A percentile compares a stretch with the other conserved stretches of the same genome.
These are phyloP conservation scores for Trinectes maculatus DNA, from an alignment of 2,113 vertebrate species.

Conservation along the genomic window DNA sequence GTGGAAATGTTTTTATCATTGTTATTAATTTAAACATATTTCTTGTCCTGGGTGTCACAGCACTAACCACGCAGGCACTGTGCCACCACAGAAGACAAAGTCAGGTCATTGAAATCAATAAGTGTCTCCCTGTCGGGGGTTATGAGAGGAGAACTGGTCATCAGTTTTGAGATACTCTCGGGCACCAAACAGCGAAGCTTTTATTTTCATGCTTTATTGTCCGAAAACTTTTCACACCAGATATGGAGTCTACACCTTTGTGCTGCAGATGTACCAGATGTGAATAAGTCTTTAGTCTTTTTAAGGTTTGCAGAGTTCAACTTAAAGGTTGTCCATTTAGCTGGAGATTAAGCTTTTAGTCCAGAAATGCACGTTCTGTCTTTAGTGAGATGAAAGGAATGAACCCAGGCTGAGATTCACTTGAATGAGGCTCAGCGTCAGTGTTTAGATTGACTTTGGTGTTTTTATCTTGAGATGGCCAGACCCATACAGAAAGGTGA, in stretches of 20 bases:
- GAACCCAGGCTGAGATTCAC: slow-evolving; percentile 51
- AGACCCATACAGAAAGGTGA: slow-evolving; percentile 43
- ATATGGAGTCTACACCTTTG: slow-evolving; percentile 1
- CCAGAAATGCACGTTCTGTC: slow-evolving; percentile 34
- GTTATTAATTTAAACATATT: too few species aligned
- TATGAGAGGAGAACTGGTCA: slow-evolving; percentile 40
- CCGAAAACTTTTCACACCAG: not conserved
- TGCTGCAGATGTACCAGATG: slow-evolving; percentile 14
- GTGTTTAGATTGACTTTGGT: slow-evolving; percentile 63
- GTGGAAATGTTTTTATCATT: not conserved
- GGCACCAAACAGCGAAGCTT: slow-evolving; percentile 8
- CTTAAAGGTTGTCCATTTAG: slow-evolving; percentile 42
- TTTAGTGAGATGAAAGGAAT: slow-evolving; percentile 45
- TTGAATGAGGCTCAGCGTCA: slow-evolving; percentile 61
- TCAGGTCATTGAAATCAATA: slow-evolving; percentile 56
- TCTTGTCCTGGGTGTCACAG: slow-evolving; percentile 7
- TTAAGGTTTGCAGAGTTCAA: slow-evolving; percentile 45
- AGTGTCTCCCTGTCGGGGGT: slow-evolving; percentile 38
- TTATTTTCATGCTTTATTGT: too few species aligned
- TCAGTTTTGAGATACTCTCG: slow-evolving; percentile 25
- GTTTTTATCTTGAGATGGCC: slow-evolving; percentile 64
- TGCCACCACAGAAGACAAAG: slow-evolving; percentile 40
- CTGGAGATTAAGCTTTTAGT: slow-evolving; percentile 63
- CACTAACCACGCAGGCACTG: slow-evolving; percentile 41
- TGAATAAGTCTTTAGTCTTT: slow-evolving; percentile 45